Conservation (phyloP, 2,113 vertebrate genomes). For the Mormyrus iriodes region DNA sequence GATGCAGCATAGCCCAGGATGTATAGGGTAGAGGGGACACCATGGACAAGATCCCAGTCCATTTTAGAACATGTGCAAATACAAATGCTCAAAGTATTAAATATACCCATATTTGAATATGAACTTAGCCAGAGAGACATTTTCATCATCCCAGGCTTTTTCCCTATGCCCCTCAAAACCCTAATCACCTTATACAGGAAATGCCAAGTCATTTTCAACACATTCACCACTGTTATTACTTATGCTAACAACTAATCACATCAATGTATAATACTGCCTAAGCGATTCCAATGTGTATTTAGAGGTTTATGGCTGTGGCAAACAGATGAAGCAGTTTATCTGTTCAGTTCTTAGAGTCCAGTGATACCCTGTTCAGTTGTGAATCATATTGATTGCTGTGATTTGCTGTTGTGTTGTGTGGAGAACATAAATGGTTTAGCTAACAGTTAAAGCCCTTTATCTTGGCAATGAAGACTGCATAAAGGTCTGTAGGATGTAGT, state of each 20-base stretch:
- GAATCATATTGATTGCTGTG: not conserved
- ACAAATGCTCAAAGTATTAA: not conserved
- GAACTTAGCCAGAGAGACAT: not conserved
- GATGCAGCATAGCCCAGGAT: not conserved
- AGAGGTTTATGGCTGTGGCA: not conserved
- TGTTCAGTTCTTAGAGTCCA: not conserved
- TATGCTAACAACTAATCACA: not conserved
- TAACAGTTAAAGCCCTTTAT: not conserved
- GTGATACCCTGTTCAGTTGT: not conserved
- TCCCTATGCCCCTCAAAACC: not conserved
- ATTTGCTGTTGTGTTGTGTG: not conserved
- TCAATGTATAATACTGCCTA: not conserved
- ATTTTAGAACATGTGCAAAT: not conserved
- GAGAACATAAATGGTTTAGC: not conserved
- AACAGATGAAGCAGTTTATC: not conserved
- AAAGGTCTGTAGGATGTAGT: not conserved
- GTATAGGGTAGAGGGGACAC: not conserved
- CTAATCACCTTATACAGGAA: not conserved
- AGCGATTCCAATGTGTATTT: not conserved
- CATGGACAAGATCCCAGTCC: not conserved
- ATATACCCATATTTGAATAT: not conserved
- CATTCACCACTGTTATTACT: not conserved
- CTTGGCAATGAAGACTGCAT: not conserved
- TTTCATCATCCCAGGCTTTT: not conserved
- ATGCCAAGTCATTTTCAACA: not conserved